Evolutionary conservation across 2,113 vertebrate species (phyloP).

Genomic region (Sturnira hondurensis): DNA sequence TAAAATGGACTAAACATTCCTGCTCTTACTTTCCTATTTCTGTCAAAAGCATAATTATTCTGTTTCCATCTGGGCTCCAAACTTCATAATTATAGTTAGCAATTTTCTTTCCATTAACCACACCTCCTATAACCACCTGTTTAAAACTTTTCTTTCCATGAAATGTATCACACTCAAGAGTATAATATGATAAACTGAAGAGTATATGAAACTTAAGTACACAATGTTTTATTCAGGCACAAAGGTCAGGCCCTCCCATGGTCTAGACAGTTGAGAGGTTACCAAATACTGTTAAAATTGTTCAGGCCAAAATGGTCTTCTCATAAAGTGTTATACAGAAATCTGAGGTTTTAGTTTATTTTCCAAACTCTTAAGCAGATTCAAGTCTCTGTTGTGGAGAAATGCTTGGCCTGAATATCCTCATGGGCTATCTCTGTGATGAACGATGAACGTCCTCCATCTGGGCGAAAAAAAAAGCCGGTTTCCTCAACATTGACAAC

Average conservation of each 20-base stretch:
- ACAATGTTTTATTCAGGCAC: neutral
- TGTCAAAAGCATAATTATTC: neutral
- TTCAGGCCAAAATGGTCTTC: neutral
- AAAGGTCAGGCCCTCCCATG: neutral
- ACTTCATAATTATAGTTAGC: neutral
- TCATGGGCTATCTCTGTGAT: neutral
- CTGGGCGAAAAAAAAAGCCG: neutral
- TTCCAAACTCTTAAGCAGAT: neutral
- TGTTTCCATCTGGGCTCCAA: neutral
- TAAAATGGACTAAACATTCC: neutral
- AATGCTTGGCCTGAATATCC: neutral
- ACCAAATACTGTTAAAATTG: neutral
- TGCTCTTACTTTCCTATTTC: neutral
- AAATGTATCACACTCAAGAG: neutral
- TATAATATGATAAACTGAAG: neutral
- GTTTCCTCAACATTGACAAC: neutral
- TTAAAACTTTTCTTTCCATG: neutral
- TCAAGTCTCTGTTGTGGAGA: neutral
- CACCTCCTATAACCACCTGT: rapidly evolving
- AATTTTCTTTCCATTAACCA: neutral
- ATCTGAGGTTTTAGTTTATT: neutral
- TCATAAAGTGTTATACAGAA: neutral
- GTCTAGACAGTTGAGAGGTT: neutral
- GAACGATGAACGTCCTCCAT: neutral
- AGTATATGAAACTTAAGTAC: neutral